phyloP scores from a whole-genome alignment of 2,113 vertebrate genomes.

The Nothobranchius kuhntae region DNA sequence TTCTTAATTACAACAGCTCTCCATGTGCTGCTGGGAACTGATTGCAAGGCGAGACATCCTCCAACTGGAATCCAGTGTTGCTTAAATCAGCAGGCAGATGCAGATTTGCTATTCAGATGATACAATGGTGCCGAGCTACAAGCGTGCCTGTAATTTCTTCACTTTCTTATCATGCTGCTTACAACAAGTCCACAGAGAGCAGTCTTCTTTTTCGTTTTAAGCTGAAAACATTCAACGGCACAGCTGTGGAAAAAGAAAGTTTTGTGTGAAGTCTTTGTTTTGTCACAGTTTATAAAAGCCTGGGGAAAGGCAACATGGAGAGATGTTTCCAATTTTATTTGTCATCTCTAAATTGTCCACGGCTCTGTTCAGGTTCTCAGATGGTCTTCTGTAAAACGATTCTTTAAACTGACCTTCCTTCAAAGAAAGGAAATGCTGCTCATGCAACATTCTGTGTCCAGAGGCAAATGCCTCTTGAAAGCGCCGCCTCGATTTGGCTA shows the following conservation, averaged over 20 bases:
- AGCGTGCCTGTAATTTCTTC: conserved; percentile 51
- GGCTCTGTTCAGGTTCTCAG: neutral
- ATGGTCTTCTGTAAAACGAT: neutral
- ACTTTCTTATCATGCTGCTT: conserved; percentile 52
- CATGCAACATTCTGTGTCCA: neutral
- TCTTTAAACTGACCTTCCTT: neutral
- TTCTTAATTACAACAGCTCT: conserved; percentile 76
- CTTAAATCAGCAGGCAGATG: conserved; percentile 66
- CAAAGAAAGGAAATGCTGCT: neutral
- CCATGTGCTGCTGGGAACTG: conserved; percentile 71
- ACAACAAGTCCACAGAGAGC: conserved; percentile 38
- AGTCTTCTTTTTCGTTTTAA: conserved; percentile 3
- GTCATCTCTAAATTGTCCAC: neutral
- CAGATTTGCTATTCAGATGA: conserved; percentile 65
- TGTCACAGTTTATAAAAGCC: conserved; percentile 4
- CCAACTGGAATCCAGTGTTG: conserved; percentile 42
- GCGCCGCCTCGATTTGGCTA: too few species aligned
- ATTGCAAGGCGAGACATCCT: conserved; percentile 68
- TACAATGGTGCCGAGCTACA: conserved; percentile 54
- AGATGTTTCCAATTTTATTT: conserved; percentile 1
- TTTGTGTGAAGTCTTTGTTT: conserved; percentile 26
- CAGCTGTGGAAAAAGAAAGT: conserved; percentile 40
- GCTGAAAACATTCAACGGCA: conserved; percentile 22
- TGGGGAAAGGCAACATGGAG: neutral
- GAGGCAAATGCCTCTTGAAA: too few species aligned